Percentiles rank a stretch among this genome's conserved stretches.
phyloP scores from a whole-genome alignment of 2,113 vertebrate species.

The Bubalus kerabau region DNA sequence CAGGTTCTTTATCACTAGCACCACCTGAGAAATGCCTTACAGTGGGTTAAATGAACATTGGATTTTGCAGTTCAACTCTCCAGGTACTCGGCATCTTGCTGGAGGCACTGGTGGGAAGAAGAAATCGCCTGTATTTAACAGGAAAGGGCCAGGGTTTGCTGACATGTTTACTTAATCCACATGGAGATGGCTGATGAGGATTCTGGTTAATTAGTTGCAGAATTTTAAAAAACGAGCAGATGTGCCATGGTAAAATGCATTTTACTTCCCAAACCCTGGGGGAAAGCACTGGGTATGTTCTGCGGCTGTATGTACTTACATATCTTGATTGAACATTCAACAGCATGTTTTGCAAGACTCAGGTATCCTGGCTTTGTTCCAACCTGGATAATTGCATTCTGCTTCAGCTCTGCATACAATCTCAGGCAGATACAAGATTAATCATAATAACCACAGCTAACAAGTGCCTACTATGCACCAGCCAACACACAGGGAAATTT shows the following conservation, averaged over 20 bases:
- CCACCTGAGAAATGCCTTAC: not conserved
- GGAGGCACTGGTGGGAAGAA: not conserved
- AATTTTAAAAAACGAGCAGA: constrained; percentile 46
- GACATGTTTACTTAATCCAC: constrained; percentile 43
- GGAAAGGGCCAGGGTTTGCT: not conserved
- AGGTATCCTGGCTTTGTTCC: constrained; percentile 45
- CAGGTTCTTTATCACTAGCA: not conserved
- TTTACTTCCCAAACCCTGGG: not conserved
- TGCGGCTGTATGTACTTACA: not conserved
- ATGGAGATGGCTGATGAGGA: constrained; percentile 28
- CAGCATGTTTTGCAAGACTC: not conserved
- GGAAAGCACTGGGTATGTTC: not conserved
- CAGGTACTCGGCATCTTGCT: not conserved
- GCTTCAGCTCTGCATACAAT: not conserved
- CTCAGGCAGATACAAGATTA: not conserved
- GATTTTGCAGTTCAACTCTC: not conserved
- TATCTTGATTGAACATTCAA: constrained; percentile 35
- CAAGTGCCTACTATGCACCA: not conserved
- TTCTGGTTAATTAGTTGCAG: constrained; percentile 60
- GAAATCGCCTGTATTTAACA: constrained; percentile 5
- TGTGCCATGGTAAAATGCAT: constrained; percentile 27
- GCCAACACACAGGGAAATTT: not conserved
- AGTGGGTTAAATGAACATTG: not conserved
- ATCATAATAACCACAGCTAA: not conserved
- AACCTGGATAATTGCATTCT: not conserved